Conservation (phyloP, 1,140 invertebrate genomes). For the Schlechtendalia chinensis region DNA sequence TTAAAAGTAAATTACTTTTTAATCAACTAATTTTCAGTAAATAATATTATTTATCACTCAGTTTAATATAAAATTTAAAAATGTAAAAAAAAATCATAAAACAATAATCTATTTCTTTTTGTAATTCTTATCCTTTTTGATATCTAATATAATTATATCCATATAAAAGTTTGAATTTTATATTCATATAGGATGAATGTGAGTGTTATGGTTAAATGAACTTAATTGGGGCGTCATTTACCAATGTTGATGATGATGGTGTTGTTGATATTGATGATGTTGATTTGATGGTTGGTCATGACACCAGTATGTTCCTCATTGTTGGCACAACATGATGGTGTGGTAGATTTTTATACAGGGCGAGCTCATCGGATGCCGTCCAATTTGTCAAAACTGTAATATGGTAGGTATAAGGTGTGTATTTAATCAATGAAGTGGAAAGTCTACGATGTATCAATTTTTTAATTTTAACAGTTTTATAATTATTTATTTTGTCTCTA, state of each 20-base stretch:
- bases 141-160: conserved; percentile 42
- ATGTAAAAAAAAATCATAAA: background rate
- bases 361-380: conserved; percentile 38
- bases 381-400: conserved; percentile 44
- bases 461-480: conserved; percentile 25
- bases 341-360: conserved; percentile 50
- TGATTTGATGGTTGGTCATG: conserved; percentile 42
- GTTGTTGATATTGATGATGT: conserved; percentile 47
- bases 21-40: conserved; percentile 7
- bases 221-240: conserved; percentile 46
- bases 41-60: conserved; percentile 2
- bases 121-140: conserved; percentile 31
- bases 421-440: conserved; percentile 47
- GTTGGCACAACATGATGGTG: conserved; percentile 48
- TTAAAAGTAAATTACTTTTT: background rate
- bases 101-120: conserved; percentile 5
- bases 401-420: conserved; percentile 50
- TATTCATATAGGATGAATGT: conserved; percentile 49
- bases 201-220: conserved; percentile 49
- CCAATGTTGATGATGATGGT: conserved; percentile 40
- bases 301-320: conserved; percentile 44
- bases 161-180: conserved; percentile 49
- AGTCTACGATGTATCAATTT: conserved; percentile 33
- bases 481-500: conserved; percentile 16
- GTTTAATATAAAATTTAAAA: conserved; percentile 6